Percentiles rank a stretch among this genome's conserved stretches.
phyloP scores from a whole-genome alignment of 2,797 vertebrate species.

The Anas flavirostris region DNA sequence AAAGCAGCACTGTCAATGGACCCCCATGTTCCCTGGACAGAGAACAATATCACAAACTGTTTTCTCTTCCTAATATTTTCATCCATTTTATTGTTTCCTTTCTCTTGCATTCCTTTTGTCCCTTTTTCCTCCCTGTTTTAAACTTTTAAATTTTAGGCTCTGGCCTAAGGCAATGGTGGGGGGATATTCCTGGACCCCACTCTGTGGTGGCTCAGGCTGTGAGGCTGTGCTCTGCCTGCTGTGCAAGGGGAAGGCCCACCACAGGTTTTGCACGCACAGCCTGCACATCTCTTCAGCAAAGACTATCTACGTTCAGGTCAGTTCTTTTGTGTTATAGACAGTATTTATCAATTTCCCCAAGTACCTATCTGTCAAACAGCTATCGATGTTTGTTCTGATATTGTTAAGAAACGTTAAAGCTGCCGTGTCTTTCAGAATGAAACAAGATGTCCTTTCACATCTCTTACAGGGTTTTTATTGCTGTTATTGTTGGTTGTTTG shows the following conservation, averaged over 20 bases:
- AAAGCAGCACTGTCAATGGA: not conserved
- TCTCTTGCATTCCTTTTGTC: not conserved
- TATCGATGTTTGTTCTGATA: not conserved
- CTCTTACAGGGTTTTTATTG: not conserved
- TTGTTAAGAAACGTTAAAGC: not conserved
- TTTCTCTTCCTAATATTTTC: not conserved
- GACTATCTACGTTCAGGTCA: not conserved
- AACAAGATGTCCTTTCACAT: not conserved
- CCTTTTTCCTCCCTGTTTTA: not conserved
- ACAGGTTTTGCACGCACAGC: not conserved
- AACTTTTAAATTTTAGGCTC: not conserved
- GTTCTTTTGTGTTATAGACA: not conserved
- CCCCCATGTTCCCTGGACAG: not conserved
- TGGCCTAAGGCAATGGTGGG: not conserved
- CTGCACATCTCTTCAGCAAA: not conserved
- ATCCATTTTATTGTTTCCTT: not conserved
- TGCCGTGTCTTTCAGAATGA: not conserved
- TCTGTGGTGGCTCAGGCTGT: not conserved
- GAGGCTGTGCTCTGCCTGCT: not conserved
- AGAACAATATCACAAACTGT: not conserved
- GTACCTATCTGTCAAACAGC: not conserved
- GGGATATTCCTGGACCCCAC: rapidly evolving
- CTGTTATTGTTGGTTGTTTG: not conserved
- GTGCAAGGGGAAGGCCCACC: not conserved
- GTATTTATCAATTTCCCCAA: not conserved